Base-by-base conservation (phyloP, 2,797 vertebrate genomes). In the Gymnothorax reevesii region DNA sequence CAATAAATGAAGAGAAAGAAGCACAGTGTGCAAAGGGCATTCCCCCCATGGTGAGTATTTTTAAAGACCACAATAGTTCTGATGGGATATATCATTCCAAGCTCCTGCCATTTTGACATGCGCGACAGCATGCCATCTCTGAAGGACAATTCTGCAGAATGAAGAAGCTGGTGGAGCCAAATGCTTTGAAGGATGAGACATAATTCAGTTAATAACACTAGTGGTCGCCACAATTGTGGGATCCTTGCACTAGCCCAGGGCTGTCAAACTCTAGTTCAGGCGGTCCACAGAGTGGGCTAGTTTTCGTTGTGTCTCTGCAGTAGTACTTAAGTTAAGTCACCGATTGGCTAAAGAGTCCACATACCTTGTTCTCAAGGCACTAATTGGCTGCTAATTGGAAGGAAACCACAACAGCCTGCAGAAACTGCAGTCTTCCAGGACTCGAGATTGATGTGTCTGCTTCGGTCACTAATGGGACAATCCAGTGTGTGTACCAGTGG, bases 51-150 rank as follows among this genome's bases (percentile, higher is more conserved):
- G 27, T 69, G 62, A 42, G 73, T 49, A 33, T 77, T 79, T 79
- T 79, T 80, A 80, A 71, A 55, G 77, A 54, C 77, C 77, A 80
- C n/a, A 80, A 80, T 80, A 80, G 49, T 52, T n/a, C 52, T 80
- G 77, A 55, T 80, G 52, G 77, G 73, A 52, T 77, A 77, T 49
- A 17, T 77, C 73, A 77, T 33, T 52, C 33, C 33, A 17, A 13
- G 42, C 42, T 55, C 17, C 77, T n/a, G 10, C 33, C 73, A 5
- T 55, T 80, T n/a, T 25, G 77, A 80, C 20, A 55, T 80, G 77
- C 49, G 13, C 3, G 42, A 80, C 77, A 80, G 77, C 49, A 55
- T 55, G 52, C 77, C 77, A 80, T 80, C 2, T 6, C 77, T 8
- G 17, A 77, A 77, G 27, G 13, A 75, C 73, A 77, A 77, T 49